These are phyloP conservation scores for Presbytis comata DNA, from an alignment of 2,797 vertebrate species.

Conservation along the genomic window DNA sequence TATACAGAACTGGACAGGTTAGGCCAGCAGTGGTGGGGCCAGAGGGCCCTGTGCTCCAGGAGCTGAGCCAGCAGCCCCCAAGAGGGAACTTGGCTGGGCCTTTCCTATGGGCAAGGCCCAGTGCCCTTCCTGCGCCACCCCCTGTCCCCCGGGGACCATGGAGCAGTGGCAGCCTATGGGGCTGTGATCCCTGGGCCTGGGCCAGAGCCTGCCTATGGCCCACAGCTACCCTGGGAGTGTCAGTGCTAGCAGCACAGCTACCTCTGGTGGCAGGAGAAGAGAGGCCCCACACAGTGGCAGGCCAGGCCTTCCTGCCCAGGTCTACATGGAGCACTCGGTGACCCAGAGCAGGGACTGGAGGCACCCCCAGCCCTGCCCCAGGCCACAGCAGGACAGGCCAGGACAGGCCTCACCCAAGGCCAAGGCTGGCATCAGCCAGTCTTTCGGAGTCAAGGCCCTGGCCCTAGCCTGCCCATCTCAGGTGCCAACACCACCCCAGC, in stretches of 20 bases:
- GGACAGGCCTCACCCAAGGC: background rate
- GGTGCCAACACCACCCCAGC: background rate
- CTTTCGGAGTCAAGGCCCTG: background rate
- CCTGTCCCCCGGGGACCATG: background rate
- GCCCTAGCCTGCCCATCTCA: background rate
- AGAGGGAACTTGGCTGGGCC: background rate
- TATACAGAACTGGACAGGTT: background rate
- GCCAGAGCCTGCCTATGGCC: background rate
- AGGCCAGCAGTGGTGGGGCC: background rate
- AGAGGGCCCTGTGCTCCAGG: background rate
- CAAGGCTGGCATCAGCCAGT: background rate
- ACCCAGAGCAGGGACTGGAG: background rate
- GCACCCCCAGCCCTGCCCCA: background rate
- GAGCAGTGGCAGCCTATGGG: background rate
- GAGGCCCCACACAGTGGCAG: background rate
- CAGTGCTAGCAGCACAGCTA: constrained; percentile 6
- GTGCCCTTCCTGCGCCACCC: too few relatives aligned
- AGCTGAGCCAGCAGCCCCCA: background rate
- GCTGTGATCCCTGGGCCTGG: background rate
- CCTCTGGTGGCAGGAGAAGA: constrained; percentile 61
- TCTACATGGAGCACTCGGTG: background rate
- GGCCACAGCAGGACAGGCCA: background rate
- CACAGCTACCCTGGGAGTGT: background rate
- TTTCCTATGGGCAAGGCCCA: background rate
- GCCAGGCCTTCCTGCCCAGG: background rate